phyloP scores from a whole-genome alignment of 2,113 vertebrate species.

The Stercorarius parasiticus region DNA sequence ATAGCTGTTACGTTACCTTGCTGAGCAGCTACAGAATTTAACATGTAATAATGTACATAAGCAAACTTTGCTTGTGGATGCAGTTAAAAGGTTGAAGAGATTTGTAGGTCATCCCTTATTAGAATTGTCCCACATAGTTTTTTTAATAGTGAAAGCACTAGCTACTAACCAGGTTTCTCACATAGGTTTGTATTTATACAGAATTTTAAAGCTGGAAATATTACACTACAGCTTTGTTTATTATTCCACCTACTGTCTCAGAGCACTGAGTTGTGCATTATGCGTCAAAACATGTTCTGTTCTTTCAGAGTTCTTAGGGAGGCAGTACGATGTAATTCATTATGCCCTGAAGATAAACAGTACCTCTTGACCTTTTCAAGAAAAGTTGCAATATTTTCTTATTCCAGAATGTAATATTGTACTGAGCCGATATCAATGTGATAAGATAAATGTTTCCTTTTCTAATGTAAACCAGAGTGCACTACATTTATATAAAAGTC shows the following conservation, averaged over 20 bases:
- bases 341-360: conserved; percentile 64
- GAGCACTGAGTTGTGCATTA: not conserved
- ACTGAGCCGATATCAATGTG: conserved; percentile 61
- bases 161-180: not conserved
- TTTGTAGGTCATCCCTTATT: not conserved
- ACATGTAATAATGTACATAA: not conserved
- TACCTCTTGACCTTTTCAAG: conserved; percentile 70
- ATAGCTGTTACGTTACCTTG: not conserved
- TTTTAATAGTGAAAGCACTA: not conserved
- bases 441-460: conserved; percentile 73
- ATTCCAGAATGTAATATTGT: conserved; percentile 69
- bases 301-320: conserved; percentile 31
- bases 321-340: conserved; percentile 50
- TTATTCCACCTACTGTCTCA: conserved; percentile 13
- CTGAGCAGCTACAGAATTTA: not conserved
- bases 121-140: not conserved
- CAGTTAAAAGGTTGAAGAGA: not conserved
- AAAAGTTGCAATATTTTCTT: conserved; percentile 71
- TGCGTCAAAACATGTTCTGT: conserved; percentile 41
- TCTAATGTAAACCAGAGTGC: conserved; percentile 66
- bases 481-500: conserved; percentile 68
- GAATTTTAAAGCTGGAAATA: conserved; percentile 11
- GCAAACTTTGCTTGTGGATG: not conserved
- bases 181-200: not conserved
- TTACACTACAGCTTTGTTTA: conserved; percentile 7